Evolutionary conservation across 2,797 vertebrate genomes (phyloP), one percentile per base, ranked within the genome.

Genomic region (Pygocentrus nattereri): DNA sequence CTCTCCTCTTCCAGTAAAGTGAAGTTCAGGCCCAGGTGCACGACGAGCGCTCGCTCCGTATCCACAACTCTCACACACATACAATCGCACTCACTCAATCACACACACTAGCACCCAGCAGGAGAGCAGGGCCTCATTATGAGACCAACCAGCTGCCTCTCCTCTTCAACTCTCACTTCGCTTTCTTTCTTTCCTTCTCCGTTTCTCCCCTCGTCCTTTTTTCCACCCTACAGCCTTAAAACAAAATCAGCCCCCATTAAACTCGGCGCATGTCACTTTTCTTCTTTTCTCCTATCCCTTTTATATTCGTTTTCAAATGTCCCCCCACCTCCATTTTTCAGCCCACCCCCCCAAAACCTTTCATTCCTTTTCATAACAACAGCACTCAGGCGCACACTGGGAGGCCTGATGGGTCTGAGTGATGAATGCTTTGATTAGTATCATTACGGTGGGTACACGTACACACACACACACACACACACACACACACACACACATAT

Each of bases 111-210:
- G 73, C 59, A 27, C 70, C 30, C 82, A 82, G 83, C 69, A 27
- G 79, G 83, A 86, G 80, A 75, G 81, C 78, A 70, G 79, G 79
- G 21, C 75, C 87, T 91, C 85, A 88, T 91, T 91, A 90, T 87
- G 83, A 89, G 87, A 82, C 76, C 79, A 90, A 88, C 69, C 89
- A 91, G 88, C 91, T 89, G 90, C 85, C 86, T 84, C 83, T 81
- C 41, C 50, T 69, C 56, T 50, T 80, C 73, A 62, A 47, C 78
- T 70, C 59, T 58, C 49, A n/a, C 2, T 13, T 38, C 67, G 76
- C 73, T 78, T 61, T 73, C 59, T 78, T 64, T 50, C 38, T 54
- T 74, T 34, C 27, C 16, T 68, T n/a, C 58, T 3, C 0, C 23
- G 1, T 72, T 90, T 77, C 90, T 90, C 67, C 68, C 49, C 77